These are phyloP conservation scores for Ellobius talpinus DNA, from an alignment of 2,113 vertebrate genomes.

Conservation along the genomic window DNA sequence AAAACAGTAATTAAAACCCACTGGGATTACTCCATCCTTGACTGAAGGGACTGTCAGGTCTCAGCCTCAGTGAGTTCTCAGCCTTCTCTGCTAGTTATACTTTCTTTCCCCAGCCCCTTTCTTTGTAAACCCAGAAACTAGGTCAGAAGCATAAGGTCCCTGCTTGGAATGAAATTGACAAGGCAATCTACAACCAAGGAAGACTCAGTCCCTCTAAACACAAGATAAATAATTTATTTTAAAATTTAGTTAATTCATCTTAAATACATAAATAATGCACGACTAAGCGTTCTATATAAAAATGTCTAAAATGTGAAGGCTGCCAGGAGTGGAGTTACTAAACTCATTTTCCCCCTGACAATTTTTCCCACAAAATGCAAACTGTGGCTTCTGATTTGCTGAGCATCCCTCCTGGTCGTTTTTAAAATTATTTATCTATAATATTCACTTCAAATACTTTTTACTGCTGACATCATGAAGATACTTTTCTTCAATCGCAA, in stretches of 20 bases:
- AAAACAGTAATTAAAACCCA: neutral
- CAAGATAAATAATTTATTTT: constrained; percentile 73
- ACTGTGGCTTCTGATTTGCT: neutral
- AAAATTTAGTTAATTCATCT: constrained; percentile 76
- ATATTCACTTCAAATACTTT: neutral
- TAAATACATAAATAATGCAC: constrained; percentile 72
- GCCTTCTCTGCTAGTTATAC: neutral
- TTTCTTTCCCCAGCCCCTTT: neutral
- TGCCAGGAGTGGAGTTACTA: neutral
- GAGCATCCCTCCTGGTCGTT: neutral
- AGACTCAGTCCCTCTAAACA: constrained; percentile 56
- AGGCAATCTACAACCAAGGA: constrained; percentile 56
- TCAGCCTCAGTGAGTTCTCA: neutral
- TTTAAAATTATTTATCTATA: neutral
- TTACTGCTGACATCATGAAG: neutral
- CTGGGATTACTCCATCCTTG: neutral
- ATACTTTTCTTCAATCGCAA: neutral
- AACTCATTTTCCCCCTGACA: neutral
- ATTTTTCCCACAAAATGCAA: neutral
- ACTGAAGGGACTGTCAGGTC: neutral
- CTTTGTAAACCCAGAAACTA: constrained; percentile 39
- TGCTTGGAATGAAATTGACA: constrained; percentile 37
- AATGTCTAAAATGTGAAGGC: constrained; percentile 56
- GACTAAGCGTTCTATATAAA: constrained; percentile 54
- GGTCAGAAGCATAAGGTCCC: neutral